Conservation (phyloP, 2,113 vertebrate species). For the Trichomycterus rosablanca region DNA sequence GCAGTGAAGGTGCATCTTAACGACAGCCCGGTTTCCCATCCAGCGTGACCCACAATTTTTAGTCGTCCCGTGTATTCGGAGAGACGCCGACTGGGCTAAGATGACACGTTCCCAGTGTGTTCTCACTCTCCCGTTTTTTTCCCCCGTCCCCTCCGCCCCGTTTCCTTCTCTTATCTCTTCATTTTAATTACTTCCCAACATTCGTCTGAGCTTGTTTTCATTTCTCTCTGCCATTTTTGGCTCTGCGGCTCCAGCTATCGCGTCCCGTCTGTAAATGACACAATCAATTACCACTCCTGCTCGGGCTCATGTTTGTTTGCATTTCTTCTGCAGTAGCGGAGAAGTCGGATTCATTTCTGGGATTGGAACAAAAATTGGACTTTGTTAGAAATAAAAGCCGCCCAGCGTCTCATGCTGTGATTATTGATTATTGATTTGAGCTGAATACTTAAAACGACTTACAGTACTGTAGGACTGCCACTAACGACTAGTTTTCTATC, state of each 20-base stretch:
- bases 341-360: constrained; percentile 33
- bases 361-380: constrained; percentile 38
- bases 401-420: constrained; percentile 16
- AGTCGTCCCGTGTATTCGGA: no score
- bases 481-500: no score
- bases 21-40: constrained; percentile 21
- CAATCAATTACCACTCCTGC: constrained; percentile 39
- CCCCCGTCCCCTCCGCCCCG: constrained; percentile 12
- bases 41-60: no score
- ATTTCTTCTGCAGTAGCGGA: constrained; percentile 1
- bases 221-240: constrained; percentile 45
- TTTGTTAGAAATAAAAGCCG: constrained; percentile 27
- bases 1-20: constrained; percentile 32
- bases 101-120: constrained; percentile 24
- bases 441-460: no score
- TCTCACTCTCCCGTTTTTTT: constrained; percentile 2
- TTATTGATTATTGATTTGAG: no score
- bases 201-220: constrained; percentile 45
- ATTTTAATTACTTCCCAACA: constrained; percentile 50
- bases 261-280: constrained; percentile 47
- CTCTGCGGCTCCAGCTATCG: constrained; percentile 26
- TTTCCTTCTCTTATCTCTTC: constrained; percentile 34
- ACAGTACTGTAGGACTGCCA: no score
- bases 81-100: constrained; percentile 15
- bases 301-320: constrained; percentile 16